Evolutionary conservation across 2,888 invertebrate species (phyloP), one percentile per base, ranked within the genome.

Genomic region (Ditylenchus weischeri): DNA sequence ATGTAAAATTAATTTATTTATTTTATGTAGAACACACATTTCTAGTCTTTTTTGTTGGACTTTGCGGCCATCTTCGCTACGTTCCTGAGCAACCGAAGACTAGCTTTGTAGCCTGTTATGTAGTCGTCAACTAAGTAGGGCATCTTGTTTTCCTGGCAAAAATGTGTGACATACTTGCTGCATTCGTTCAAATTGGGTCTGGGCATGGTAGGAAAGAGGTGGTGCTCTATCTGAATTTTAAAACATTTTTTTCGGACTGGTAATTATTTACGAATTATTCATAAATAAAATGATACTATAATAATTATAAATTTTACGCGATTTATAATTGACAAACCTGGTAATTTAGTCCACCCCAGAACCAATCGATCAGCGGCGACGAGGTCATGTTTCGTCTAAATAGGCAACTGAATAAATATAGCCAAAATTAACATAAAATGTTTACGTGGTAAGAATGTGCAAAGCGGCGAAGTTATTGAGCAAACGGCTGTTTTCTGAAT

Each of bases 191-290:
- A 71, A 60, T 81, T 80, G 69, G 76, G 77, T 19, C 81, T 75
- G 57, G 81, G 81, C 81, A 81, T 81, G 49, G 81, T 81, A 29
- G 81, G 81, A 77, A 81, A 81, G 57, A 81, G 69, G 64, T 81
- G 81, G 62, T 81, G 81, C 69, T 81, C 81, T 57, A 81, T 75
- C 75, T 79, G 38, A 51, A 19, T 29, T 29, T 29, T 29, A 19
- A 62, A 21, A 43, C 5, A 47, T 36, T 15, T 19, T 59, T 59
- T 29, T 29, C 1, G 19, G 18, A 5, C 5, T 29, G 29, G 5
- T 29, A 69, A 59, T 29, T 23, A 59, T 35, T 68, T 43, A 6
- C 43, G 2, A 6, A 15, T 43, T 43, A 6, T 43, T 8, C 1
- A 43, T 29, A 5, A 29, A 2, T 29, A 5, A 4, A 29, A 23